These are phyloP conservation scores for Theonella swinhoei DNA, from an alignment of 37 sponge, comb jelly and placozoan species.

Conservation along the genomic window DNA sequence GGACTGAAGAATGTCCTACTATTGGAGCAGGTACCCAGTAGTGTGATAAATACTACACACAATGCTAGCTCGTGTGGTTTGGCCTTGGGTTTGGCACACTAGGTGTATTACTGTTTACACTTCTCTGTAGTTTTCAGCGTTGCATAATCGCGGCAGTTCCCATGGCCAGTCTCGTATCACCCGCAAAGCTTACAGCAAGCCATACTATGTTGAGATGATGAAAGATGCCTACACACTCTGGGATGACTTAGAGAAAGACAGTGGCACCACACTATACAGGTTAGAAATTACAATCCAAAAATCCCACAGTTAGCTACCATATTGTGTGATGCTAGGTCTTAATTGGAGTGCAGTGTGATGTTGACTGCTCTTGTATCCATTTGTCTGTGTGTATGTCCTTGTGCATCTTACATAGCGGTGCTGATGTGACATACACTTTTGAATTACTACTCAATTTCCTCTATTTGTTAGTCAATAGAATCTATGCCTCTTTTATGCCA, in stretches of 20 bases:
- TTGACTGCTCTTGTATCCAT: no score
- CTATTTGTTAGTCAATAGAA: no score
- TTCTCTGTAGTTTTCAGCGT: constrained; percentile 61
- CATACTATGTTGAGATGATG: constrained; percentile 80
- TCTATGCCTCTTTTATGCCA: no score
- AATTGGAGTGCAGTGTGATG: no score
- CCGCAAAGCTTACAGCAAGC: constrained; percentile 53
- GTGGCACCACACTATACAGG: constrained; percentile 57
- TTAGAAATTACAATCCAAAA: constrained; percentile 27
- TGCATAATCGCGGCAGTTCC: constrained; percentile 90
- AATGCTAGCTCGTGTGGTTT: no score
- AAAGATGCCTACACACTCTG: constrained; percentile 75
- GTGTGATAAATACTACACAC: no score
- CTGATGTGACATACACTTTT: no score
- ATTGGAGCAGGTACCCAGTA: constrained; percentile 76
- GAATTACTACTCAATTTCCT: no score
- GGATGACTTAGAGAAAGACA: constrained; percentile 69
- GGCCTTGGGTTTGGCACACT: no score
- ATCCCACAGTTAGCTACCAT: neutral
- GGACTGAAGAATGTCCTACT: constrained; percentile 49
- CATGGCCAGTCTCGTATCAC: constrained; percentile 84
- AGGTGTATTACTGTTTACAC: neutral
- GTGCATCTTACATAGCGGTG: neutral
- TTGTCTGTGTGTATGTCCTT: neutral
- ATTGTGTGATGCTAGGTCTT: neutral